Evolutionary conservation across 2,113 vertebrate genomes (phyloP).

Genomic region (Ovibos moschatus): DNA sequence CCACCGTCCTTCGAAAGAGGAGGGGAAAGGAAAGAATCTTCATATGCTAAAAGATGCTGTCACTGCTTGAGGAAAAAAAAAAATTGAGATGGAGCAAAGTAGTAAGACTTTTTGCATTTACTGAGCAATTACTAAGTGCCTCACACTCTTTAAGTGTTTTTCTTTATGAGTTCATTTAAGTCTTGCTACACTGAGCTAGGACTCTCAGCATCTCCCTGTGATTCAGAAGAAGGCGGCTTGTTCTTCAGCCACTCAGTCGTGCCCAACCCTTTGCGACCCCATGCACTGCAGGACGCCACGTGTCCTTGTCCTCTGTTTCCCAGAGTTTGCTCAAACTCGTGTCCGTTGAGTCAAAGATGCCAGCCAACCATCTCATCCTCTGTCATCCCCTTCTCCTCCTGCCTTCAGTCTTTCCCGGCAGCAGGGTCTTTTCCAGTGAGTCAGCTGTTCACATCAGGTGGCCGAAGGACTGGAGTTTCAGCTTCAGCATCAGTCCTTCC

Average conservation of each 20-base stretch:
- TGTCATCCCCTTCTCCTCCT: not conserved
- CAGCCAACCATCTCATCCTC: not conserved
- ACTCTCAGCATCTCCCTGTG: too few relatives aligned
- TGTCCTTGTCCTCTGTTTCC: not conserved
- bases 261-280: not conserved
- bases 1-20: not conserved
- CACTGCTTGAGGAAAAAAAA: not conserved
- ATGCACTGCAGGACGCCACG: not conserved
- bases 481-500: not conserved
- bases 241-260: not conserved
- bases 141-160: not conserved
- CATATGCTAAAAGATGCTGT: not conserved
- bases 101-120: not conserved
- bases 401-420: not conserved
- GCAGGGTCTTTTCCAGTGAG: not conserved
- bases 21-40: not conserved
- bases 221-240: not conserved
- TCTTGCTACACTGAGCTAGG: not conserved
- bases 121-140: not conserved
- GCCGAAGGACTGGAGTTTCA: not conserved
- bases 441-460: not conserved
- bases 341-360: not conserved
- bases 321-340: accelerated
- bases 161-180: not conserved
- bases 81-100: not conserved